These are phyloP conservation scores for Paradoxurus hermaphroditus DNA, from an alignment of 2,113 vertebrate species.

Conservation along the genomic window DNA sequence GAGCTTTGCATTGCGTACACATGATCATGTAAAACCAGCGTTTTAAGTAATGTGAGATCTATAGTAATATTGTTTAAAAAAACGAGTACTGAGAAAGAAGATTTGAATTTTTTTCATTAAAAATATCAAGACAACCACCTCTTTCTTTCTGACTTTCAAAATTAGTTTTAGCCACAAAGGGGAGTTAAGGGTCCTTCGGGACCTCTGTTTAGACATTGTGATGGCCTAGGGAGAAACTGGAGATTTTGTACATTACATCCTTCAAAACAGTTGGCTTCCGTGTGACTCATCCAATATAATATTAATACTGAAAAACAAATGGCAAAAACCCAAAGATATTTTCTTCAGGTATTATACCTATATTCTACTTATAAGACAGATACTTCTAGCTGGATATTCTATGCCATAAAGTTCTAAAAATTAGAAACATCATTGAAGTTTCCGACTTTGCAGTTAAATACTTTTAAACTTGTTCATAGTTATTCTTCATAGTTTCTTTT, in stretches of 20 bases:
- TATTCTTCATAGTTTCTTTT: background rate
- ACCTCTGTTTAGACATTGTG: background rate
- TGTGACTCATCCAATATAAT: background rate
- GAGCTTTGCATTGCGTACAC: background rate
- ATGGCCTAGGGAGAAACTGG: background rate
- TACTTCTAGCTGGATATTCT: background rate
- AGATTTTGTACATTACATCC: background rate
- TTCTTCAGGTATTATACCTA: background rate
- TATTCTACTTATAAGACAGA: background rate
- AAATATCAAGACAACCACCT: background rate
- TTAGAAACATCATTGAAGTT: background rate
- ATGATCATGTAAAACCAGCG: background rate
- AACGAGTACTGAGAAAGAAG: background rate
- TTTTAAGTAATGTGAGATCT: background rate
- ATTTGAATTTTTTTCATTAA: background rate
- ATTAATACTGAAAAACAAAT: constrained; percentile 30
- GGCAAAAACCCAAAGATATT: background rate
- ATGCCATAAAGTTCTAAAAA: background rate
- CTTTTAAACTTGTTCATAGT: background rate
- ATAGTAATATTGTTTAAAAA: background rate
- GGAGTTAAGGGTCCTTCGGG: background rate
- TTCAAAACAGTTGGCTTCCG: background rate
- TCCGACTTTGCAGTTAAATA: background rate
- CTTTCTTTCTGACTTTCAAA: background rate
- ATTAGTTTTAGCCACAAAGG: constrained; percentile 29